Conservation (phyloP, 2,797 vertebrate species). For the Macroramphosus scolopax region DNA sequence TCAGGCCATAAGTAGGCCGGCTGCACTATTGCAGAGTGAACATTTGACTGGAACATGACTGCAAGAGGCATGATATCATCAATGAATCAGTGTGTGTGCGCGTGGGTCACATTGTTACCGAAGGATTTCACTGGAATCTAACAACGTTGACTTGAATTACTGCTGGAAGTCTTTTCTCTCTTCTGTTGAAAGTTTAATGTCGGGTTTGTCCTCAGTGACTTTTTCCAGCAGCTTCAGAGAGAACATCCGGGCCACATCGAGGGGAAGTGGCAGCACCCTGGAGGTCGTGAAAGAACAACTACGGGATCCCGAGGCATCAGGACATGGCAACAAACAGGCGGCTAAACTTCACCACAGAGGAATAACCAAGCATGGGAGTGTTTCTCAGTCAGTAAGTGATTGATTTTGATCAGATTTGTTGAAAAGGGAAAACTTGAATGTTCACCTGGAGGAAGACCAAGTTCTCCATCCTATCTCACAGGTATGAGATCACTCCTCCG, state of each 20-base stretch:
- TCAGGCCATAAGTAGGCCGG: constrained; percentile 61
- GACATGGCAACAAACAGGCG: not conserved
- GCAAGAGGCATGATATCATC: constrained; percentile 63
- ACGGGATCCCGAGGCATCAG: constrained; percentile 5
- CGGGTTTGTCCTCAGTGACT: constrained; percentile 26
- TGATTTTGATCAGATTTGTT: constrained; percentile 44
- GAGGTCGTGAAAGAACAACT: constrained; percentile 16
- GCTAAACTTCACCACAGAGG: constrained; percentile 3
- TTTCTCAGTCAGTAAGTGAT: constrained; percentile 15
- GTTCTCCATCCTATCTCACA: constrained; percentile 6
- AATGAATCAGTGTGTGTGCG: constrained; percentile 44
- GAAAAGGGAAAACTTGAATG: constrained; percentile 35
- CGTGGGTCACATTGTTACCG: constrained; percentile 26
- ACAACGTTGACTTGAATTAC: constrained; percentile 48
- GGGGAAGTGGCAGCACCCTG: constrained; percentile 1
- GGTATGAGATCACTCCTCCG: not conserved
- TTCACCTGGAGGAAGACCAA: not conserved
- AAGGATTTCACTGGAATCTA: constrained; percentile 44
- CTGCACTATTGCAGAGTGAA: constrained; percentile 41
- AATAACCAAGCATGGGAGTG: constrained; percentile 25
- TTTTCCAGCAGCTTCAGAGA: constrained; percentile 28
- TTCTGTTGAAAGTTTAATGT: constrained; percentile 43
- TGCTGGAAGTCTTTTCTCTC: constrained; percentile 30
- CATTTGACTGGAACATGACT: constrained; percentile 63
- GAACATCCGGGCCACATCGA: constrained; percentile 15